phyloP scores from a whole-genome alignment of 2,113 vertebrate genomes.

The Antechinus stuartii region DNA sequence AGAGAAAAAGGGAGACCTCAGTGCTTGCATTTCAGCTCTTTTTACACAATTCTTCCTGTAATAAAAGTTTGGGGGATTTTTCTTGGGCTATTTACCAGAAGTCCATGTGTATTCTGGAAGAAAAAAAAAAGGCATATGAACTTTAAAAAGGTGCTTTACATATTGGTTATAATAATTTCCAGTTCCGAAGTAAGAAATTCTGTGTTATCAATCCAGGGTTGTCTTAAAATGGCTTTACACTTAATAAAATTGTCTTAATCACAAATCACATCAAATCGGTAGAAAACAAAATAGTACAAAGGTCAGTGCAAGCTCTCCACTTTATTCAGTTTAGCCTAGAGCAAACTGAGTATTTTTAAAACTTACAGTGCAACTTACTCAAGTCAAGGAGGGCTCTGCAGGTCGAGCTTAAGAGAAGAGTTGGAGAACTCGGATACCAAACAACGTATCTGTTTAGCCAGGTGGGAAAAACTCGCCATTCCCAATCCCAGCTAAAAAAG shows the following conservation, averaged over 20 bases:
- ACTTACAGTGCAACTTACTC: background rate
- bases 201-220: background rate
- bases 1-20: background rate
- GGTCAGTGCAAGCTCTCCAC: too few relatives aligned
- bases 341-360: background rate
- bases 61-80: background rate
- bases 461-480: background rate
- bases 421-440: background rate
- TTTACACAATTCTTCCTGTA: background rate
- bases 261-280: background rate
- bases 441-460: background rate
- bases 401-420: background rate
- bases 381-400: background rate
- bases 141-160: background rate
- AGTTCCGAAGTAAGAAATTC: background rate
- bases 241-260: background rate
- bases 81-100: background rate
- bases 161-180: background rate
- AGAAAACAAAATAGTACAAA: background rate
- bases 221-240: background rate
- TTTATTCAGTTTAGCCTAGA: too few relatives aligned
- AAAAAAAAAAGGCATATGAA: background rate
- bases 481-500: background rate
- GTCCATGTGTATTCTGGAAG: background rate
- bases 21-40: background rate